phyloP scores from a whole-genome alignment of 2,888 invertebrate genomes.

The Aleiodes testaceus region DNA sequence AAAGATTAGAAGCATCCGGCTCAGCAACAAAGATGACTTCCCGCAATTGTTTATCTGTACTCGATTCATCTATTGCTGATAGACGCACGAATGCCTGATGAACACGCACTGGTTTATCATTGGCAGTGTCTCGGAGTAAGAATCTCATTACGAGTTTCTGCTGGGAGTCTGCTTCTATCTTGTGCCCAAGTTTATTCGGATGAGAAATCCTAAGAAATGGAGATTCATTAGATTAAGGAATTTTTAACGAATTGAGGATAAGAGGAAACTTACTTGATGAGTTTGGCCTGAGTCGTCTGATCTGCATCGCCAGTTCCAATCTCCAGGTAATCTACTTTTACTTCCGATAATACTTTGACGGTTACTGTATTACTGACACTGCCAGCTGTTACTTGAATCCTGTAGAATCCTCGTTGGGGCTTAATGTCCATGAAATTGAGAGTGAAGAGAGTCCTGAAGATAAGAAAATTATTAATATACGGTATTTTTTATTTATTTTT shows the following conservation, averaged over 20 bases:
- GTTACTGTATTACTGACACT: constrained; percentile 75
- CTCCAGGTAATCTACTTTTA: constrained; percentile 85
- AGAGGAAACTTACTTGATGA: constrained; percentile 75
- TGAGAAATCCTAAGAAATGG: constrained; percentile 77
- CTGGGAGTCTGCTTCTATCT: constrained; percentile 89
- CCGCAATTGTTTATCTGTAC: constrained; percentile 75
- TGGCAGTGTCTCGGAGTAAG: constrained; percentile 82
- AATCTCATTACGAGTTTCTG: constrained; percentile 92
- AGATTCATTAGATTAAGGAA: constrained; percentile 6
- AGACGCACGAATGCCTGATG: constrained; percentile 93
- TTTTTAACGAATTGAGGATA: too few relatives aligned
- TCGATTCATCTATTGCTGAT: constrained; percentile 72
- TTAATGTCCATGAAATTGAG: constrained; percentile 85
- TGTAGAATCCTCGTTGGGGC: constrained; percentile 89
- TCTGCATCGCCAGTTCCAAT: constrained; percentile 93
- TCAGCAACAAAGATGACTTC: constrained; percentile 97
- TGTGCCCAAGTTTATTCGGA: constrained; percentile 81
- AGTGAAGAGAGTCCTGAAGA: constrained; percentile 79
- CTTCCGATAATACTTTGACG: constrained; percentile 84
- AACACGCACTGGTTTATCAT: constrained; percentile 80
- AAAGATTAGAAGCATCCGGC: constrained; percentile 83
- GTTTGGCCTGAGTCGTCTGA: constrained; percentile 87
- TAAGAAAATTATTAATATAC: constrained; percentile 40
- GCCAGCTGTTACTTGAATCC: constrained; percentile 83
- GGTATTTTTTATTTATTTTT: neutral